A percentile compares a stretch with the other conserved stretches of the same genome.
phyloP scores from a whole-genome alignment of 2,888 invertebrate genomes.

The Tetramorium bicarinatum region DNA sequence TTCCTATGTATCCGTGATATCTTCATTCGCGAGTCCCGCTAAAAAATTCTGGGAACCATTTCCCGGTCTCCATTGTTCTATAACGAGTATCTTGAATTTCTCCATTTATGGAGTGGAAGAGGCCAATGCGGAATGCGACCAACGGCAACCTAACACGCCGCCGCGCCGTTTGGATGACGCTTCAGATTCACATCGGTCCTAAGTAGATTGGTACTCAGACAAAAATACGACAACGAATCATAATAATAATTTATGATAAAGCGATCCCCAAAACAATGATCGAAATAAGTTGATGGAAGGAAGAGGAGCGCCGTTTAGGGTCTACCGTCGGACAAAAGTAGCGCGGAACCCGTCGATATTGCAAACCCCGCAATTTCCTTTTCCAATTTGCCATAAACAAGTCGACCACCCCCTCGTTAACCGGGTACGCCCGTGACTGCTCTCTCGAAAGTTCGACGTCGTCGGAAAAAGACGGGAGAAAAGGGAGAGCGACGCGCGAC shows the following conservation, averaged over 20 bases:
- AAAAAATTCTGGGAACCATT: conserved; percentile 69
- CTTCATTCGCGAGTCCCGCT: conserved; percentile 74
- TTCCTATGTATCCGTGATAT: conserved; percentile 78
- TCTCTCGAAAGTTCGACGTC: conserved; percentile 71
- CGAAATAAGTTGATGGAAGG: not conserved
- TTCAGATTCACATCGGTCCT: not conserved
- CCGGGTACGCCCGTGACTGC: conserved; percentile 79
- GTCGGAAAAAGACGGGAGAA: conserved; percentile 50
- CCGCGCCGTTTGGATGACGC: not conserved
- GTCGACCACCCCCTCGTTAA: conserved; percentile 81
- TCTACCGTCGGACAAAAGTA: conserved; percentile 46
- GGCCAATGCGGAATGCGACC: conserved; percentile 12
- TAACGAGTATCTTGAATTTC: conserved; percentile 41
- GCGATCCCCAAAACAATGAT: not conserved
- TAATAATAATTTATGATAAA: conserved; percentile 5
- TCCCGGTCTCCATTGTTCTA: conserved; percentile 52
- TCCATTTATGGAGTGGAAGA: conserved; percentile 41
- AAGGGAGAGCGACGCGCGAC: conserved; percentile 35
- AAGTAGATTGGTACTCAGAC: not conserved
- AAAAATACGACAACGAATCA: not conserved
- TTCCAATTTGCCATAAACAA: conserved; percentile 86
- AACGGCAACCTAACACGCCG: not conserved
- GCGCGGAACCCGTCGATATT: conserved; percentile 68
- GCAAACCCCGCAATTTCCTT: conserved; percentile 84
- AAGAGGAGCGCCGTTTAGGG: conserved; percentile 62